phyloP scores from a whole-genome alignment of 2,797 vertebrate genomes.

The Poliocrania exsul region DNA sequence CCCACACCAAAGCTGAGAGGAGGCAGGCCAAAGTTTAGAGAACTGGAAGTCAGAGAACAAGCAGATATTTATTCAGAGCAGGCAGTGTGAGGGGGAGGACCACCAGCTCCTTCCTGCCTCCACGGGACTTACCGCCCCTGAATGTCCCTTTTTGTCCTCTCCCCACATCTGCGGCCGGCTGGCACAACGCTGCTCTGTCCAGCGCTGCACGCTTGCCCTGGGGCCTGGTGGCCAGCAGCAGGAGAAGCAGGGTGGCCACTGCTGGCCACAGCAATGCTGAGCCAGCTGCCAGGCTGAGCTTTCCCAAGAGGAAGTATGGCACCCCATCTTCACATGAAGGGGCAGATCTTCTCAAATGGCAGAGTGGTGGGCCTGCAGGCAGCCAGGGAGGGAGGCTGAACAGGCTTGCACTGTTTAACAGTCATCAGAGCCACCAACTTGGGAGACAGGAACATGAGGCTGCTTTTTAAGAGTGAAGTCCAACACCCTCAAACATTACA shows the following conservation, averaged over 20 bases:
- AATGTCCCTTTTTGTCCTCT: constrained; percentile 61
- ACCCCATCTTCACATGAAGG: background rate
- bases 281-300: background rate
- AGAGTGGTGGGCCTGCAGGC: rapidly evolving
- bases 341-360: background rate
- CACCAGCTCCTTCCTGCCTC: constrained; percentile 33
- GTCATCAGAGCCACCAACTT: background rate
- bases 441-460: background rate
- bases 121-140: background rate
- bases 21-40: constrained; percentile 3
- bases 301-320: background rate
- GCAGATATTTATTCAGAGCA: background rate
- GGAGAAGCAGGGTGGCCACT: background rate
- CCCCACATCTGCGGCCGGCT: background rate
- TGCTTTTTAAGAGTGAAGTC: background rate
- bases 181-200: constrained; percentile 13
- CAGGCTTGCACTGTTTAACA: rapidly evolving
- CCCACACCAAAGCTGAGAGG: background rate
- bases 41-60: constrained; percentile 61
- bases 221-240: background rate
- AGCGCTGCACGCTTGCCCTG: rapidly evolving
- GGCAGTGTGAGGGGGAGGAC: background rate
- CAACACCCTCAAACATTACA: background rate
- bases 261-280: background rate
- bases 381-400: background rate